Conservation (phyloP, 2,113 vertebrate genomes). For the Ginglymostoma cirratum region DNA sequence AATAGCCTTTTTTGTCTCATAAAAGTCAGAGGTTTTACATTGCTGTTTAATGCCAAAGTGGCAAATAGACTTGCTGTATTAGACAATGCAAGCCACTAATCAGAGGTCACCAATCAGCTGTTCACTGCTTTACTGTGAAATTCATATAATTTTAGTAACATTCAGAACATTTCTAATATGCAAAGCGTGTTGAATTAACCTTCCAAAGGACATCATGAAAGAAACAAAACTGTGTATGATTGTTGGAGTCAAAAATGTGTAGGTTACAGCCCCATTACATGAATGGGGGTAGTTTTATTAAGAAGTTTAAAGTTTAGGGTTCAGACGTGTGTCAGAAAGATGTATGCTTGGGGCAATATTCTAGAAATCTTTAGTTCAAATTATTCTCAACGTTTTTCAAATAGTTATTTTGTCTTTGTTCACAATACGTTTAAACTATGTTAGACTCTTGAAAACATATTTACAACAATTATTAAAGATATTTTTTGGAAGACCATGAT, state of each 20-base stretch:
- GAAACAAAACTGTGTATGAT: not conserved
- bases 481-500: not conserved
- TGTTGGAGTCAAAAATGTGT: not conserved
- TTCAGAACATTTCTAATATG: not conserved
- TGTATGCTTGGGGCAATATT: not conserved
- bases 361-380: not conserved
- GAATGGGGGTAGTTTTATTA: not conserved
- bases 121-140: not conserved
- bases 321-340: not conserved
- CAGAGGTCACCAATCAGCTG: conserved; percentile 12
- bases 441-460: not conserved
- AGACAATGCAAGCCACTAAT: conserved; percentile 12
- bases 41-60: not conserved
- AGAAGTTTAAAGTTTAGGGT: not conserved
- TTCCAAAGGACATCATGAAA: not conserved
- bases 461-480: not conserved
- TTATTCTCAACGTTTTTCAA: not conserved
- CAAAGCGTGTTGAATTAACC: not conserved
- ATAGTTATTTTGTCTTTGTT: not conserved
- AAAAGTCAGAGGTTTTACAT: conserved; percentile 28
- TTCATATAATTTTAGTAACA: conserved; percentile 27
- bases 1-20: not conserved
- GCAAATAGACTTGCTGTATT: not conserved
- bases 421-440: not conserved
- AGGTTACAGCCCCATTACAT: not conserved